Conservation (phyloP, 2,888 invertebrate species). For the Microplitis manilae region DNA sequence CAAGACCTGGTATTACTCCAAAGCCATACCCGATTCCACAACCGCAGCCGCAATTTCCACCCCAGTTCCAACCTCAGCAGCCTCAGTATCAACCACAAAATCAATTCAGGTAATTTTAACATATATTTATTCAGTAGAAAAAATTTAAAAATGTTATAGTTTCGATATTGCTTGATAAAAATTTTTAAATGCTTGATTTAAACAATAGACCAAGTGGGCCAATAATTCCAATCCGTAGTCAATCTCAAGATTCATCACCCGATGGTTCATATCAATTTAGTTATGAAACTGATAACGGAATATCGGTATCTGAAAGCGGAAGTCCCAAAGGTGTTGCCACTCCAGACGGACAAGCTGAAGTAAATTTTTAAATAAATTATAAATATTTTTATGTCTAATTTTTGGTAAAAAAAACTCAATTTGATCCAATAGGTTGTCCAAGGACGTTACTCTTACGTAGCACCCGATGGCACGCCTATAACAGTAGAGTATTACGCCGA, state of each 20-base stretch:
- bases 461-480: constrained; percentile 83
- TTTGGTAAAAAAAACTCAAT: not conserved
- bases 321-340: constrained; percentile 56
- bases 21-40: constrained; percentile 53
- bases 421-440: constrained; percentile 77
- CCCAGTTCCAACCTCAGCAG: constrained; percentile 51
- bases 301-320: constrained; percentile 64
- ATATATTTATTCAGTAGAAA: not conserved
- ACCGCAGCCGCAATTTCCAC: constrained; percentile 42
- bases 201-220: constrained; percentile 53
- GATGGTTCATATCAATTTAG: constrained; percentile 65
- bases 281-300: constrained; percentile 69
- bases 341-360: constrained; percentile 61
- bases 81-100: constrained; percentile 48
- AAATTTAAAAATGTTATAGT: not conserved
- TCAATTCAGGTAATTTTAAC: constrained; percentile 3
- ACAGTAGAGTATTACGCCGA: constrained; percentile 82
- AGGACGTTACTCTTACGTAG: constrained; percentile 83
- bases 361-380: constrained; percentile 39
- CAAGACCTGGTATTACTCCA: constrained; percentile 56
- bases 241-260: constrained; percentile 61
- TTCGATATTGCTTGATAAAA: not conserved
- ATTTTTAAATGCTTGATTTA: not conserved
- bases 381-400: not conserved
- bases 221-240: constrained; percentile 63